A percentile compares a stretch with the other conserved stretches of the same genome.
These are phyloP conservation scores for Sitodiplosis mosellana DNA, from an alignment of 1,140 invertebrate species.

Conservation along the genomic window DNA sequence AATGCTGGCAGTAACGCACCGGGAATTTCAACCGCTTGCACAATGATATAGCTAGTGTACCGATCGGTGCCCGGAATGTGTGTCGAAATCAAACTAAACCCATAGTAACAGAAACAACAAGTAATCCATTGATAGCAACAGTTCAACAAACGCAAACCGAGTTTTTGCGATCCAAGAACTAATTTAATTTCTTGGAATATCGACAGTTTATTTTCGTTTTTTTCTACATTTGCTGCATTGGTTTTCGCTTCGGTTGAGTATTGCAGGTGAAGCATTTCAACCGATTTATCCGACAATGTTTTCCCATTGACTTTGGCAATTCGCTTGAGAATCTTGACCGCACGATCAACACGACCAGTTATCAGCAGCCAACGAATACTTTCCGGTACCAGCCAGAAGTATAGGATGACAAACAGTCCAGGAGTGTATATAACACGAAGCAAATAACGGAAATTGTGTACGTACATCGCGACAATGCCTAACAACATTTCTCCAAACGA, in stretches of 20 bases:
- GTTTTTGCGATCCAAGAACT: conserved; percentile 22
- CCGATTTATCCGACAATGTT: conserved; percentile 28
- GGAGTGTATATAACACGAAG: conserved; percentile 47
- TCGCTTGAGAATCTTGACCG: conserved; percentile 33
- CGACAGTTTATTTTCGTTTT: conserved; percentile 3
- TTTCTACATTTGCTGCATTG: conserved; percentile 14
- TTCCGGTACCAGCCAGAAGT: conserved; percentile 39
- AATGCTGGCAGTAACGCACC: conserved; percentile 44
- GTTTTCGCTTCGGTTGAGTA: conserved; percentile 9
- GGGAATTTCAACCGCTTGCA: conserved; percentile 49
- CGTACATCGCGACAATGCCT: conserved; percentile 43
- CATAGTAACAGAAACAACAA: conserved; percentile 59
- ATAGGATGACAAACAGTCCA: conserved; percentile 38
- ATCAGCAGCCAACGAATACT: conserved; percentile 55
- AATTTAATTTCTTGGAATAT: conserved; percentile 8
- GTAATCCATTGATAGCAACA: conserved; percentile 51
- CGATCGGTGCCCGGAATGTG: conserved; percentile 41
- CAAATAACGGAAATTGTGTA: conserved; percentile 48
- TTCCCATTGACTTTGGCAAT: conserved; percentile 50
- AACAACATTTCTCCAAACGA: conserved; percentile 49
- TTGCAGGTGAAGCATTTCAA: conserved; percentile 7
- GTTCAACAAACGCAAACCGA: conserved; percentile 36
- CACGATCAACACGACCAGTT: conserved; percentile 42
- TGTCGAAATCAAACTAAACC: conserved; percentile 59
- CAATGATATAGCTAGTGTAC: conserved; percentile 54